Percentiles rank a stretch among this genome's conserved stretches.
These are phyloP conservation scores for Monarcha castaneiventris DNA, from an alignment of 2,113 vertebrate species.

Conservation along the genomic window DNA sequence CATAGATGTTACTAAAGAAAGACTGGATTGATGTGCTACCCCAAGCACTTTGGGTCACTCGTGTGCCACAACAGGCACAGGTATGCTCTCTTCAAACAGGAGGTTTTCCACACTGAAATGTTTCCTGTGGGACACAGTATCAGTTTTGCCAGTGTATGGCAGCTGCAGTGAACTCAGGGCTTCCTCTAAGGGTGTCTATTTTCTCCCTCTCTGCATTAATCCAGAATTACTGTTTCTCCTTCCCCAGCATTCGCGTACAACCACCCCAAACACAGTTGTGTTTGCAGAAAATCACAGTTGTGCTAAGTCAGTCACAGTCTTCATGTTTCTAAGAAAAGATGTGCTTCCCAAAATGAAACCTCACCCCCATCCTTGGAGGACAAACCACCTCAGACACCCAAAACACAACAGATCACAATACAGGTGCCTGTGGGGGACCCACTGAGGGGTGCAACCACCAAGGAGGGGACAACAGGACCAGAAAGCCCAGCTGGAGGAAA, in stretches of 20 bases:
- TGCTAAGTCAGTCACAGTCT: background rate
- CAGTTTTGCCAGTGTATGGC: background rate
- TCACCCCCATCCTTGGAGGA: background rate
- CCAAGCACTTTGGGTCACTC: background rate
- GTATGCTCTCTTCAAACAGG: background rate
- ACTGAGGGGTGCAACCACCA: fast-evolving
- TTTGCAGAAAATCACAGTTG: constrained; percentile 41
- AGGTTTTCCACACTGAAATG: background rate
- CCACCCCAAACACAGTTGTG: constrained; percentile 46
- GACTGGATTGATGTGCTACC: background rate
- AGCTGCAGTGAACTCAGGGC: background rate
- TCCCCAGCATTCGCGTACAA: background rate
- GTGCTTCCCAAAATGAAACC: background rate
- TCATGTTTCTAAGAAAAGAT: constrained; percentile 26
- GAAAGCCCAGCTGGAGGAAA: background rate
- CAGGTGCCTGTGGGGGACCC: background rate
- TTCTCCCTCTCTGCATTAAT: background rate
- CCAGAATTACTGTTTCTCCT: constrained; percentile 45
- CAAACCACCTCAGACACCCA: background rate
- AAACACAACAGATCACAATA: background rate
- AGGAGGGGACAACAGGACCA: background rate
- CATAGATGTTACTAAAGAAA: background rate
- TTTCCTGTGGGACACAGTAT: background rate
- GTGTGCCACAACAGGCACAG: background rate
- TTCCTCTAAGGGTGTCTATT: background rate